These are phyloP conservation scores for Taeniopygia guttata DNA, from an alignment of 2,797 vertebrate species.

Conservation along the genomic window DNA sequence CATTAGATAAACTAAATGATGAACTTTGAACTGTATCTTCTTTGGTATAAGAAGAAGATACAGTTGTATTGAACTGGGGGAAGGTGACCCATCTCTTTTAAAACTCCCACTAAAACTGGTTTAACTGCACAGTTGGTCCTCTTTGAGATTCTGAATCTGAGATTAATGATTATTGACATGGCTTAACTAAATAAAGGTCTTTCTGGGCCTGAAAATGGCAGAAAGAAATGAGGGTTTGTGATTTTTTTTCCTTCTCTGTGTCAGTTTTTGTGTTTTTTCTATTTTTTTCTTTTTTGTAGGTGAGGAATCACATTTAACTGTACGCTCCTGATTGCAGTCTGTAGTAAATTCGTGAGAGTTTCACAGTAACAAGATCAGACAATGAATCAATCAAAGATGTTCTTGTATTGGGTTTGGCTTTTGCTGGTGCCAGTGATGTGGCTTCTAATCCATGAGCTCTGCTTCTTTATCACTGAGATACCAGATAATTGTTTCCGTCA, in stretches of 20 bases:
- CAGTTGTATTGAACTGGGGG: background rate
- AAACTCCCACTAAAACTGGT: background rate
- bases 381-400: background rate
- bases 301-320: background rate
- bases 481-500: conserved; percentile 23
- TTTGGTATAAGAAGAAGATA: background rate
- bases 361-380: background rate
- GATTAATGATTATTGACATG: background rate
- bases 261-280: fast-evolving
- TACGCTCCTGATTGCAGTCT: background rate
- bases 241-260: fast-evolving
- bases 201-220: background rate
- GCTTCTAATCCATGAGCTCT: conserved; percentile 3
- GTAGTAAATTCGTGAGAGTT: background rate
- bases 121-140: background rate
- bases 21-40: background rate
- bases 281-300: fast-evolving
- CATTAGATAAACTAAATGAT: background rate
- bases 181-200: background rate
- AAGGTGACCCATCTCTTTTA: background rate
- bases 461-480: background rate
- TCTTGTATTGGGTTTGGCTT: background rate
- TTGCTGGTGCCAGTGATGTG: background rate
- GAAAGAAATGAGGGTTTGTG: background rate
- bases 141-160: background rate